phyloP scores from a whole-genome alignment of 2,888 invertebrate species.

The Ennomos fuscantarius region DNA sequence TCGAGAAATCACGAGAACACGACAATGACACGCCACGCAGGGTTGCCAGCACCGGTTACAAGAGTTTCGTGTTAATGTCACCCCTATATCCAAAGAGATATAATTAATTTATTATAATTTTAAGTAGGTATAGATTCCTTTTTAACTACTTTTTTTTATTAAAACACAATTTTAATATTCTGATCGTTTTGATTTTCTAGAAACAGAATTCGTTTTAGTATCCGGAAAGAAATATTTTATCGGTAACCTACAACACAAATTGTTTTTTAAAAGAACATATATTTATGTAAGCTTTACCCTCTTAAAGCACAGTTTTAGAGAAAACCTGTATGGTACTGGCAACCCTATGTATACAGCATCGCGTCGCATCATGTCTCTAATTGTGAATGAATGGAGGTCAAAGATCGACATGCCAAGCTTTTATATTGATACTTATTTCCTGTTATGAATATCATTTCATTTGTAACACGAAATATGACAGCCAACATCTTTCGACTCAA shows the following conservation, averaged over 20 bases:
- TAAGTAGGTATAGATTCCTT: too few species aligned
- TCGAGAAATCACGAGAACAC: slow-evolving; percentile 72
- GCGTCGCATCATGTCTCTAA: slow-evolving; percentile 75
- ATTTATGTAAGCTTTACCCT: too few species aligned
- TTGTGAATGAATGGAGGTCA: slow-evolving; percentile 83
- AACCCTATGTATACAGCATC: slow-evolving; percentile 27
- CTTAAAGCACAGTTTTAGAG: too few species aligned
- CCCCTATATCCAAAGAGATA: too few species aligned
- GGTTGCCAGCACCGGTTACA: slow-evolving; percentile 23
- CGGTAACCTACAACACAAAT: too few species aligned
- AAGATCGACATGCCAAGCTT: slow-evolving; percentile 67
- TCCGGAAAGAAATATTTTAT: not conserved
- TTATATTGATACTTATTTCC: slow-evolving; percentile 67
- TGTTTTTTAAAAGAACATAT: too few species aligned
- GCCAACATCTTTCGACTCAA: slow-evolving; percentile 34
- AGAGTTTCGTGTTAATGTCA: too few species aligned
- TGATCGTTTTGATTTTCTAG: too few species aligned
- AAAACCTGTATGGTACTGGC: not conserved
- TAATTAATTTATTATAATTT: too few species aligned
- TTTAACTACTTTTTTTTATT: too few species aligned
- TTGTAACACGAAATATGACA: slow-evolving; percentile 39
- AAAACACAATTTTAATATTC: too few species aligned
- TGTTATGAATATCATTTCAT: slow-evolving; percentile 64
- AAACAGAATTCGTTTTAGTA: too few species aligned
- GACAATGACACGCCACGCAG: slow-evolving; percentile 58